Evolutionary conservation across 2,797 vertebrate species (phyloP), one percentile per base, ranked within the genome.

Genomic region (Apogon hyalosoma): DNA sequence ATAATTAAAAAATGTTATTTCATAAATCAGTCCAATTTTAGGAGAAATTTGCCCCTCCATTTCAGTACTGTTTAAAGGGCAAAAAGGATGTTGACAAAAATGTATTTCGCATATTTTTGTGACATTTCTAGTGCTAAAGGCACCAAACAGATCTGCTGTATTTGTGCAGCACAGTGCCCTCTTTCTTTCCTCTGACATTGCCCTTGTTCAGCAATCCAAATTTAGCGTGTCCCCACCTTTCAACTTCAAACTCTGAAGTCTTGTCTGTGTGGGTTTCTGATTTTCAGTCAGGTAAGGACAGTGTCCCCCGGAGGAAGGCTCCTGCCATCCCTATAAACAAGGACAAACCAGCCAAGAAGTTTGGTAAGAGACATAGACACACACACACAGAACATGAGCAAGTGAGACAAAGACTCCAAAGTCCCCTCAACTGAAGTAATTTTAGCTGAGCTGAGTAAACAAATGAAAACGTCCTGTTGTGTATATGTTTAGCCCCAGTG

Each of bases 321-420:
- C 90, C 93, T 0, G 73, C 80, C 33, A n/a, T 92, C 24, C 88
- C 87, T 11, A 41, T 87, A 24, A 87, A 93, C 84, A 92, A 89
- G 69, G 88, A 89, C 79, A 85, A 83, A 59, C 73, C 90, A 21
- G 81, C 49, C 66, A 84, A 80, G 77, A 95, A 92, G 88, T 85
- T 91, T 0, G 91, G 95, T 96, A 88, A 82, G 88, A 71, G 16
- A 56, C 13, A 28, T n/a, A 60, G 41, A 63, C 15, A 41, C n/a
- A 75, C 5, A 15, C 3, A 16, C 50, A 40, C 11, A 46, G 36
- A 19, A 48, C 31, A 12, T 7, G 50, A 62, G 21, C 21, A 2
- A 64, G 31, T 33, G 0, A 63, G 39, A 61, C 19, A 52, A 19
- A 61, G 28, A 64, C 33, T 36, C 33, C 15, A 7, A 43, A 65